A percentile compares a stretch with the other conserved stretches of the same genome.
phyloP scores from a whole-genome alignment of 2,888 invertebrate species.

The Penaeus monodon region DNA sequence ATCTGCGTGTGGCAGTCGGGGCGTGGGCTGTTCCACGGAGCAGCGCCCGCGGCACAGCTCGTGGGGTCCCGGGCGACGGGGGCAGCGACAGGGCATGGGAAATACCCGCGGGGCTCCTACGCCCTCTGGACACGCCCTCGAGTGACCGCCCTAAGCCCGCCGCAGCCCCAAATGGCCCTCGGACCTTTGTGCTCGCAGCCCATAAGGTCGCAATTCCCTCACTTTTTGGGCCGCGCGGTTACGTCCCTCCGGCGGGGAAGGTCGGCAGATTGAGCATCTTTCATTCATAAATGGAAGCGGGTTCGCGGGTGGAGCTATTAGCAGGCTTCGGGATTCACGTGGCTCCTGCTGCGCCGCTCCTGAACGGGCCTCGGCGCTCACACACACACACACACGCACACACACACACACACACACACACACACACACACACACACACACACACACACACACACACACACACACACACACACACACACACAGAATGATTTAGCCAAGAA shows the following conservation, averaged over 20 bases:
- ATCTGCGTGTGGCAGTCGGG: slow-evolving; percentile 14
- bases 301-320: background rate
- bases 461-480: slow-evolving; percentile 47
- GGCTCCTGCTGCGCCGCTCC: background rate
- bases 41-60: slow-evolving; percentile 39
- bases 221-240: background rate
- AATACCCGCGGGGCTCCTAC: slow-evolving; percentile 26
- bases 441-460: slow-evolving; percentile 43
- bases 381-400: background rate
- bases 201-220: background rate
- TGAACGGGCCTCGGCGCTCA: background rate
- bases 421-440: slow-evolving; percentile 7
- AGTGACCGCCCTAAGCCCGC: slow-evolving; percentile 15
- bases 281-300: slow-evolving; percentile 45
- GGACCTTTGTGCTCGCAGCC: background rate
- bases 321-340: slow-evolving; percentile 34
- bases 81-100: slow-evolving; percentile 50
- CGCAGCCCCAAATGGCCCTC: background rate
- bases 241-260: background rate
- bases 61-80: slow-evolving; percentile 41
- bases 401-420: slow-evolving; percentile 14
- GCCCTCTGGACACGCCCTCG: slow-evolving; percentile 35
- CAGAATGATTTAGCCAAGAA: no score
- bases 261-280: slow-evolving; percentile 30
- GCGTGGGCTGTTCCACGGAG: slow-evolving; percentile 6